A percentile compares a stretch with the other conserved stretches of the same genome.
These are phyloP conservation scores for Montipora sp. DNA, from an alignment of 64 coral and sea anemone species.

Conservation along the genomic window DNA sequence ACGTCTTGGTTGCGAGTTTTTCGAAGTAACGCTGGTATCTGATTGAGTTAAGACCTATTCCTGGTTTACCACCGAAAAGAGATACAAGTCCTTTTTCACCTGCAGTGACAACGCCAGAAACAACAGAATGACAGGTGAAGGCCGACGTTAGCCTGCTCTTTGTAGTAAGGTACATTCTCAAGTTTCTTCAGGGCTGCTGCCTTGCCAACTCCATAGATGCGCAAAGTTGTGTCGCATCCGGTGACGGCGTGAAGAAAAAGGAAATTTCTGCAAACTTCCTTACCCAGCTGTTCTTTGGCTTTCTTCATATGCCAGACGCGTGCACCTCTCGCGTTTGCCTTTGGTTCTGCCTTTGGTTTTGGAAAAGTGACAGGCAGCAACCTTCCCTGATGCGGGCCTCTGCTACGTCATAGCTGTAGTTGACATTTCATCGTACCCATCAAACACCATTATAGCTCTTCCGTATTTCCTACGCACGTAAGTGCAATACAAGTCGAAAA, in stretches of 20 bases:
- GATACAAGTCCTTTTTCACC: slow-evolving; percentile 30
- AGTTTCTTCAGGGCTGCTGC: slow-evolving; percentile 35
- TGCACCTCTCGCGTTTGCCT: no score
- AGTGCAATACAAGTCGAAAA: slow-evolving; percentile 56
- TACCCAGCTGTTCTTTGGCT: no score
- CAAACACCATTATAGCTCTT: slow-evolving; percentile 48
- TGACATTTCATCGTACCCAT: slow-evolving; percentile 41
- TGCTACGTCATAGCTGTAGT: no score
- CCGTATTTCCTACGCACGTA: slow-evolving; percentile 55
- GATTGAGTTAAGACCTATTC: not conserved
- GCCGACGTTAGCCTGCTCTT: not conserved
- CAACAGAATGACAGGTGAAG: not conserved
- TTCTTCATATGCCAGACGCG: no score
- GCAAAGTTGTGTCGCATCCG: slow-evolving; percentile 33
- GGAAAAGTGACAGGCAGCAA: no score
- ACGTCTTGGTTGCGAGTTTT: no score
- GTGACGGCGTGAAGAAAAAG: not conserved
- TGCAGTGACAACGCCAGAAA: slow-evolving; percentile 1
- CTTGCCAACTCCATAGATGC: slow-evolving; percentile 35
- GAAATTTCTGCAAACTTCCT: no score
- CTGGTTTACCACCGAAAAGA: slow-evolving; percentile 4
- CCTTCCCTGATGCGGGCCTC: no score
- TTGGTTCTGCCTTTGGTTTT: no score
- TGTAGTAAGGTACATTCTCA: not conserved
- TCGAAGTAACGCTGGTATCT: not conserved